phyloP scores from a whole-genome alignment of 2,888 invertebrate species.

The Smittia sp. region DNA sequence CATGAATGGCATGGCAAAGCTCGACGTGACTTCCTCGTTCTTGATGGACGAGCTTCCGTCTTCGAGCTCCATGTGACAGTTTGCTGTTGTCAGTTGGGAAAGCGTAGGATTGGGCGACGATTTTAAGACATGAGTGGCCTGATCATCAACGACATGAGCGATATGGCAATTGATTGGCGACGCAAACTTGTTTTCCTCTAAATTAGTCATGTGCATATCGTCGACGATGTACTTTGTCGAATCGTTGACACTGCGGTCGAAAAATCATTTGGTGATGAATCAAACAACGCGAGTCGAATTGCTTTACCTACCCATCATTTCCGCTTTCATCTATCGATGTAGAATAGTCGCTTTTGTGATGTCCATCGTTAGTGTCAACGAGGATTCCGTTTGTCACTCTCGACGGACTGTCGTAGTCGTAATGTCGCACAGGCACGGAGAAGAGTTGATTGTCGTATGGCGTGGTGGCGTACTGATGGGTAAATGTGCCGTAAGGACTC shows the following conservation, averaged over 20 bases:
- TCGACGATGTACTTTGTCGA: conserved; percentile 47
- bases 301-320: conserved; percentile 47
- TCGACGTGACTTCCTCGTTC: conserved; percentile 23
- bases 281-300: conserved; percentile 25
- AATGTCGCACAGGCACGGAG: conserved; percentile 61
- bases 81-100: conserved; percentile 34
- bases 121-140: neutral
- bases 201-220: conserved; percentile 46
- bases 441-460: conserved; percentile 70
- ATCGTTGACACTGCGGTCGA: conserved; percentile 34
- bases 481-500: conserved; percentile 64
- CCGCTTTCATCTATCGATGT: conserved; percentile 51
- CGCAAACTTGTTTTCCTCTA: conserved; percentile 48
- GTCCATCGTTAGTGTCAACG: conserved; percentile 58
- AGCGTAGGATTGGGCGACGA: conserved; percentile 27
- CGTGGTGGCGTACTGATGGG: conserved; percentile 57
- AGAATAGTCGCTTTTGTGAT: conserved; percentile 63
- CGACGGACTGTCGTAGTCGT: conserved; percentile 54
- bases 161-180: conserved; percentile 36
- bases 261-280: conserved; percentile 8
- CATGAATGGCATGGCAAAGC: conserved; percentile 24
- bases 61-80: conserved; percentile 30
- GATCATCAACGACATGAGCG: conserved; percentile 29
- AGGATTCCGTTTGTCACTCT: conserved; percentile 47
- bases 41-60: conserved; percentile 24